phyloP scores from a whole-genome alignment of 2,888 invertebrate species.

The Eupithecia centaureata region DNA sequence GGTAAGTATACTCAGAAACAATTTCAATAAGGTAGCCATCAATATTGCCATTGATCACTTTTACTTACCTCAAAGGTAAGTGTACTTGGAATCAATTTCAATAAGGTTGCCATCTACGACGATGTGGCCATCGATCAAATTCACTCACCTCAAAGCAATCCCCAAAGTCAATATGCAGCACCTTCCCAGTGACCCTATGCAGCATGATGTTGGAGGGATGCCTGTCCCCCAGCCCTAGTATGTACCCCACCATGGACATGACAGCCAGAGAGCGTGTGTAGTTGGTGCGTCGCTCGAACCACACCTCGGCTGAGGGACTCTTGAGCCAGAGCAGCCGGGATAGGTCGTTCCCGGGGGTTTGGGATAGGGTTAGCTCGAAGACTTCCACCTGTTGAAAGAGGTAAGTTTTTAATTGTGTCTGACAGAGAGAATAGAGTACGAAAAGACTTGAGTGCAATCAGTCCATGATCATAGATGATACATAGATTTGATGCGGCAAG shows the following conservation, averaged over 20 bases:
- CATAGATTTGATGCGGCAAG: too few relatives aligned
- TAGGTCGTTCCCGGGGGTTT: constrained; percentile 97
- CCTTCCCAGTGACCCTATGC: constrained; percentile 97
- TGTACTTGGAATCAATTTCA: too few relatives aligned
- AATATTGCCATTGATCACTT: too few relatives aligned
- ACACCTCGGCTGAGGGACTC: constrained; percentile 98
- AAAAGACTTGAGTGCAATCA: too few relatives aligned
- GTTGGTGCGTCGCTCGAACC: constrained; percentile 99
- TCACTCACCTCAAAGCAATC: constrained; percentile 96
- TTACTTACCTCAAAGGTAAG: too few relatives aligned
- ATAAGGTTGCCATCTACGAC: too few relatives aligned
- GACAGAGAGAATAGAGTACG: not conserved
- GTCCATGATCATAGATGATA: too few relatives aligned
- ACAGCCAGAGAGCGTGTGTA: constrained; percentile 98
- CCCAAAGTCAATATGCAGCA: constrained; percentile 99
- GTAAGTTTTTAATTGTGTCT: not conserved
- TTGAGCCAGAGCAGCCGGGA: constrained; percentile 98
- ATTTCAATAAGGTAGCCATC: too few relatives aligned
- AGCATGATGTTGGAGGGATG: constrained; percentile 99
- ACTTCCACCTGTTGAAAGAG: constrained; percentile 88
- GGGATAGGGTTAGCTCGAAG: constrained; percentile 97
- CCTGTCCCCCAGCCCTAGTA: constrained; percentile 98
- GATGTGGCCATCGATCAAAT: too few relatives aligned
- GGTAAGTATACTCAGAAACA: too few relatives aligned
- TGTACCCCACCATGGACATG: constrained; percentile 99